Percentiles rank a stretch among this genome's conserved stretches.
phyloP scores from a whole-genome alignment of 2,113 vertebrate species.

The Caranx ignobilis region DNA sequence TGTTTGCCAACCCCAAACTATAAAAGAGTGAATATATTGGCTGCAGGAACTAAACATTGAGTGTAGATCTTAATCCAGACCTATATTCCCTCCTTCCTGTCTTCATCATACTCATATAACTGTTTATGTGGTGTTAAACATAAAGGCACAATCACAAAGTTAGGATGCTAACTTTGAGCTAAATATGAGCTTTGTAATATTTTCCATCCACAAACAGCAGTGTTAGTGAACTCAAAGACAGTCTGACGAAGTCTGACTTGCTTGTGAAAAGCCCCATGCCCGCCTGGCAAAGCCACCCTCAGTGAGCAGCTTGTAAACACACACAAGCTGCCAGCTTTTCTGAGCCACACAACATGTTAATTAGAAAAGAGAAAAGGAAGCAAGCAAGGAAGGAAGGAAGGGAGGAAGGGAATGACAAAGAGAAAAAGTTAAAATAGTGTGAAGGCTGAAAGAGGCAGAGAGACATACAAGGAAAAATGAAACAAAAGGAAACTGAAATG shows the following conservation, averaged over 20 bases:
- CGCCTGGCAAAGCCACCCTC: constrained; percentile 55
- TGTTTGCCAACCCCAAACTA: neutral
- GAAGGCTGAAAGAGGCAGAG: neutral
- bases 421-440: neutral
- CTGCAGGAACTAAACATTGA: no score
- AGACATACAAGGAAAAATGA: neutral
- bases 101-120: neutral
- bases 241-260: constrained; percentile 17
- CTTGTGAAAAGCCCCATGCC: constrained; percentile 35
- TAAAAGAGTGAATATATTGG: neutral
- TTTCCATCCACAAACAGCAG: neutral
- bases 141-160: neutral
- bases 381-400: neutral
- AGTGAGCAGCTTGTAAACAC: constrained; percentile 69
- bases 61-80: neutral
- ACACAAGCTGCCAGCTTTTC: constrained; percentile 58
- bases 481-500: neutral
- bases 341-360: constrained; percentile 68
- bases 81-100: neutral
- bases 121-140: neutral
- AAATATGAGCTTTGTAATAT: neutral
- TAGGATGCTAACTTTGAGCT: neutral
- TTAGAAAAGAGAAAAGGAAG: constrained; percentile 45
- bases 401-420: neutral
- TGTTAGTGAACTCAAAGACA: neutral